These are phyloP conservation scores for Glomeris maerens DNA, from an alignment of 1,140 invertebrate species.

Conservation along the genomic window DNA sequence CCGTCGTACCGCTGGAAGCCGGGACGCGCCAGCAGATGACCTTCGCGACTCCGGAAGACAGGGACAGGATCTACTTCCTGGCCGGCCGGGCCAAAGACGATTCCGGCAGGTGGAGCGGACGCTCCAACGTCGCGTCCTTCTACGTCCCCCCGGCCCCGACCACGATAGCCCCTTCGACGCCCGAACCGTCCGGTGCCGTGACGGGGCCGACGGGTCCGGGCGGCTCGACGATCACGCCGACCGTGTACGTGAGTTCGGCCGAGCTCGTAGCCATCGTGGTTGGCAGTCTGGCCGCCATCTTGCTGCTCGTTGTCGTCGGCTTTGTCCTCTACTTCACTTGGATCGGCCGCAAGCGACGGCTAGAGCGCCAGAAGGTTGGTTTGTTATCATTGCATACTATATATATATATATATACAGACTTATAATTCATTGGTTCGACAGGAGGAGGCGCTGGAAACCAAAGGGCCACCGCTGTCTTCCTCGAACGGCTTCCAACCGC, in stretches of 20 bases:
- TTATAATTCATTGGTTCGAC: no score
- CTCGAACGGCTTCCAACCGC: no score
- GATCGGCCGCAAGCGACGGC: no score
- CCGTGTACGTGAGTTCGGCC: background rate
- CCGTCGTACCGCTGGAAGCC: no score
- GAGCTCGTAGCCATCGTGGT: background rate
- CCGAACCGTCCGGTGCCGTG: background rate
- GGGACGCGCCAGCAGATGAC: background rate
- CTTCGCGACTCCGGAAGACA: background rate
- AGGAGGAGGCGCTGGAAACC: no score
- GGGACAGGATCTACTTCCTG: conserved; percentile 28
- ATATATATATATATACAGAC: no score
- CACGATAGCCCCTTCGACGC: background rate
- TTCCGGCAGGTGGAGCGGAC: conserved; percentile 30
- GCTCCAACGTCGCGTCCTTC: conserved; percentile 41
- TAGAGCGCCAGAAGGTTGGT: no score
- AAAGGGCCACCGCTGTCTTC: no score
- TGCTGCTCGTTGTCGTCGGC: background rate
- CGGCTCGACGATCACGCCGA: background rate
- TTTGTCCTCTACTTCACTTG: background rate
- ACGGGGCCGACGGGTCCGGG: background rate
- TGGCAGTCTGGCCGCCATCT: background rate
- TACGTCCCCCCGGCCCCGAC: conserved; percentile 27
- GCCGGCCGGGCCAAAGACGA: conserved; percentile 36
- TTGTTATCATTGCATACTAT: no score